A percentile compares a stretch with the other conserved stretches of the same genome.
Evolutionary conservation across 2,113 vertebrate genomes (phyloP).

Genomic region (Hydrochoerus hydrochaeris): DNA sequence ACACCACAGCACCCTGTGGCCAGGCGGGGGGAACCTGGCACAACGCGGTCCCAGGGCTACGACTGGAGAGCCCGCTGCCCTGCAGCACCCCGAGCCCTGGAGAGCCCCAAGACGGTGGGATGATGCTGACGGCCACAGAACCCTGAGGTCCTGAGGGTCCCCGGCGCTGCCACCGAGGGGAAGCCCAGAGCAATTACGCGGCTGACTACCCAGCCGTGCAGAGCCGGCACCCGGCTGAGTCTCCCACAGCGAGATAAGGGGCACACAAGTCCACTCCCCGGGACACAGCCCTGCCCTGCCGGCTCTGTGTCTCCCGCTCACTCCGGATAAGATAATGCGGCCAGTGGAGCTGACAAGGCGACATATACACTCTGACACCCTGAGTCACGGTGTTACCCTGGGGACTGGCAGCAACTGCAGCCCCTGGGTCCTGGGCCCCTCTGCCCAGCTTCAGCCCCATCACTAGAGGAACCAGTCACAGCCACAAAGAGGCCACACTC

Average conservation of each 20-base stretch:
- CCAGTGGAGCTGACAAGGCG: neutral
- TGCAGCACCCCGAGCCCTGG: neutral
- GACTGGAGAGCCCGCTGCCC: too few relatives aligned
- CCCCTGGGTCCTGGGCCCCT: neutral
- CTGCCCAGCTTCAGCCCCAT: neutral
- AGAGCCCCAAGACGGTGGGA: neutral
- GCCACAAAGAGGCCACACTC: neutral
- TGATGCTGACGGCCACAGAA: too few relatives aligned
- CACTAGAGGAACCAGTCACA: too few relatives aligned
- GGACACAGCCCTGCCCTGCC: neutral
- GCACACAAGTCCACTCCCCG: neutral
- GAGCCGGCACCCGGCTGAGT: neutral
- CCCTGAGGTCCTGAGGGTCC: neutral
- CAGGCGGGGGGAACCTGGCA: neutral
- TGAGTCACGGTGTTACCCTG: neutral
- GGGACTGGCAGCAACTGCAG: neutral
- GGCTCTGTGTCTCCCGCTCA: neutral
- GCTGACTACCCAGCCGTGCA: neutral
- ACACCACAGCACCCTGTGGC: neutral
- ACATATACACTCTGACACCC: too few relatives aligned
- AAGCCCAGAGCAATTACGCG: accelerated
- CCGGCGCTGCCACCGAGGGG: neutral
- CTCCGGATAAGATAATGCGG: conserved; percentile 53
- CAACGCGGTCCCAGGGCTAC: neutral
- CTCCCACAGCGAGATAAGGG: conserved; percentile 21